These are phyloP conservation scores for Xenopus tropicalis DNA, from an alignment of 2,113 vertebrate species.

Conservation along the genomic window DNA sequence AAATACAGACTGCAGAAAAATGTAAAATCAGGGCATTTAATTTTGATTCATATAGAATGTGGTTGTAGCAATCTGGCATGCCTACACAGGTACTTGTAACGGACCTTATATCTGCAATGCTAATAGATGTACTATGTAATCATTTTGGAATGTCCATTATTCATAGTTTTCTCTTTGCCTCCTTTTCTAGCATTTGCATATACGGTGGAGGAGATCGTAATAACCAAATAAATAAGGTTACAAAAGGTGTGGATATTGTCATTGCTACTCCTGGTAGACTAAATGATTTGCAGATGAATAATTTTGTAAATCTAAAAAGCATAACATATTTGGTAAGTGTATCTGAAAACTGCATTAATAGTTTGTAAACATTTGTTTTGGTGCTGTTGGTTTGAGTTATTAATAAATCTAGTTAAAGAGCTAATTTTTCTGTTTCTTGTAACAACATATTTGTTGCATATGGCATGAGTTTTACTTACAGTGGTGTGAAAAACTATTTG, in stretches of 20 bases:
- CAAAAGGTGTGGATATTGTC: constrained; percentile 85
- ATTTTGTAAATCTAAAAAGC: constrained; percentile 78
- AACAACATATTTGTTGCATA: too few species aligned
- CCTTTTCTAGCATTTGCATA: constrained; percentile 79
- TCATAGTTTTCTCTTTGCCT: constrained; percentile 26
- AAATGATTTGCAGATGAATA: constrained; percentile 93
- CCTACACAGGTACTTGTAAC: too few species aligned
- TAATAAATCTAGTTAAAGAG: too few species aligned
- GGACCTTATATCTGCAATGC: too few species aligned
- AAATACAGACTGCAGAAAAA: too few species aligned
- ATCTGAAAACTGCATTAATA: background rate
- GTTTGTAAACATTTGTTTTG: background rate
- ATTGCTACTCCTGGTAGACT: constrained; percentile 94
- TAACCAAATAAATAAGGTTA: constrained; percentile 76
- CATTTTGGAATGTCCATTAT: too few species aligned
- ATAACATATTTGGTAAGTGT: constrained; percentile 87
- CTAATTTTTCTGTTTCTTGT: background rate
- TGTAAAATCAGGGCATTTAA: too few species aligned
- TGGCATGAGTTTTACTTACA: too few species aligned
- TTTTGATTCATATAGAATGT: too few species aligned
- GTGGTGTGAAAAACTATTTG: too few species aligned
- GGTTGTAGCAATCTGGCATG: too few species aligned
- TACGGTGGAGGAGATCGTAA: constrained; percentile 89
- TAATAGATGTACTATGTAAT: too few species aligned
- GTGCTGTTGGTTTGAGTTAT: background rate